phyloP scores from a whole-genome alignment of 2,113 vertebrate species.

The Mustelus asterias region DNA sequence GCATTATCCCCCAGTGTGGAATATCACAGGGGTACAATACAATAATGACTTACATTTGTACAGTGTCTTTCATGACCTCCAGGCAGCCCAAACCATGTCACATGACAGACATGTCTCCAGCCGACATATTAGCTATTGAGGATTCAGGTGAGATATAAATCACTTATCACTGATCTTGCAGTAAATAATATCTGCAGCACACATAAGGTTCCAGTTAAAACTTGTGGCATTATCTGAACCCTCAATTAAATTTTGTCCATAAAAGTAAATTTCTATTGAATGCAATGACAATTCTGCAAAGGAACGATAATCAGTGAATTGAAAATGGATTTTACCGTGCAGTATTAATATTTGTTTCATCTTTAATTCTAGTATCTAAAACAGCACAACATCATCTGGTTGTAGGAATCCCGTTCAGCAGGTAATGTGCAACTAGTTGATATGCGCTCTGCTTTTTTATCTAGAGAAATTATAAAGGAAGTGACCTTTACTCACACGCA shows the following conservation, averaged over 20 bases:
- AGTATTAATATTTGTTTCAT: not conserved
- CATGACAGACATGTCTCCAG: not conserved
- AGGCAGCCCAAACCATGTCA: not conserved
- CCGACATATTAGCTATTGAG: too few relatives aligned
- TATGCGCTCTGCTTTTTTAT: not conserved
- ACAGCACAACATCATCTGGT: not conserved
- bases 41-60: not conserved
- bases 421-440: not conserved
- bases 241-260: not conserved
- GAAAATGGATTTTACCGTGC: not conserved
- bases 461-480: not conserved
- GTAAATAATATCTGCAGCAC: not conserved
- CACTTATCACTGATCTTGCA: not conserved
- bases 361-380: not conserved
- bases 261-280: not conserved
- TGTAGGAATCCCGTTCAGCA: not conserved
- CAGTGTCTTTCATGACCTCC: not conserved
- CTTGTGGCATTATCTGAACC: not conserved
- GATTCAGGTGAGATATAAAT: not conserved
- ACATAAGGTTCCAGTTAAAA: not conserved
- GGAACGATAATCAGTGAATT: not conserved
- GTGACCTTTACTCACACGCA: not conserved
- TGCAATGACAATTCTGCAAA: not conserved
- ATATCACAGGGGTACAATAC: not conserved
- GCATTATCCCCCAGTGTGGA: not conserved